These are phyloP conservation scores for Schizaphis graminum DNA, from an alignment of 2,888 invertebrate species.

Conservation along the genomic window DNA sequence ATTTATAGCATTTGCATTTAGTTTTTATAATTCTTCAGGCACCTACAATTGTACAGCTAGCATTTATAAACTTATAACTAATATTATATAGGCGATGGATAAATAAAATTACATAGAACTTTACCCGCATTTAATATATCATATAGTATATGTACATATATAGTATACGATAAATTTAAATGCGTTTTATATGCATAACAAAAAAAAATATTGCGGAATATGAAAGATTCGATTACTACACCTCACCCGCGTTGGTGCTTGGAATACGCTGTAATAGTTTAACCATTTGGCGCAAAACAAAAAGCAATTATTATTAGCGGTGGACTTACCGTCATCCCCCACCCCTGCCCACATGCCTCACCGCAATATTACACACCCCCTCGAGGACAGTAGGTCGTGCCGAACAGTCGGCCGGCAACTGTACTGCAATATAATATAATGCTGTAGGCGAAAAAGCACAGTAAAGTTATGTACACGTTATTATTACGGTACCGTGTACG, in stretches of 20 bases:
- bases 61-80: not conserved
- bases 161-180: not conserved
- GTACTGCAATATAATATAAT: constrained; percentile 17
- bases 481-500: not conserved
- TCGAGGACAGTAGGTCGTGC: not conserved
- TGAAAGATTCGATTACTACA: not conserved
- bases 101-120: not conserved
- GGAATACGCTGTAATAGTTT: not conserved
- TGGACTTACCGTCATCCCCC: not conserved
- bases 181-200: not conserved
- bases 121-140: not conserved
- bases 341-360: not conserved
- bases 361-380: not conserved
- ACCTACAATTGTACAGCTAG: not conserved
- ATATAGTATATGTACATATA: not conserved
- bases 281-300: constrained; percentile 23
- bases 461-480: not conserved
- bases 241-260: not conserved
- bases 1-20: not conserved
- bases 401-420: not conserved
- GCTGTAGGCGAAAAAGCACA: not conserved
- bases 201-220: not conserved
- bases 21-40: not conserved
- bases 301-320: constrained; percentile 44
- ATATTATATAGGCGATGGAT: not conserved